Conservation (phyloP, 2,113 vertebrate genomes). For the Pagrus major region DNA sequence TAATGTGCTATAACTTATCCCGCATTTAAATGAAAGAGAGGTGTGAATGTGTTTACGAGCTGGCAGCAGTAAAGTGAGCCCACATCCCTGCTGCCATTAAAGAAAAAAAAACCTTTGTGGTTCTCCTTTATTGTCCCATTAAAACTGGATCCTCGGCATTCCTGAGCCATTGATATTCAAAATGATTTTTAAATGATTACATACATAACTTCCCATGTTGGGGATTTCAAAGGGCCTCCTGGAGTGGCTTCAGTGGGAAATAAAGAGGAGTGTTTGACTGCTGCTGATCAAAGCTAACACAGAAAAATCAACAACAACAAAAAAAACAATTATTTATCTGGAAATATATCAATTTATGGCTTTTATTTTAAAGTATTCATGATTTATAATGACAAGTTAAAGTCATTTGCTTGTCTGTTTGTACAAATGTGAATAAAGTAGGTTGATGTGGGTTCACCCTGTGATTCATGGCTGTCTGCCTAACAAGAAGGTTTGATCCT, state of each 20-base stretch:
- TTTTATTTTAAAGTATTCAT: not conserved
- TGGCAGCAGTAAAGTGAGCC: constrained; percentile 68
- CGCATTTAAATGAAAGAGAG: constrained; percentile 84
- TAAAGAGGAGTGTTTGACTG: constrained; percentile 46
- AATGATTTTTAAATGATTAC: constrained; percentile 74
- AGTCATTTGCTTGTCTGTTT: constrained; percentile 2
- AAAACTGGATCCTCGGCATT: constrained; percentile 78
- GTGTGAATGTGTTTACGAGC: constrained; percentile 85
- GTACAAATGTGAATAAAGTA: constrained; percentile 32
- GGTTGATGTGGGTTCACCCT: constrained; percentile 54
- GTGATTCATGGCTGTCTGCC: constrained; percentile 58
- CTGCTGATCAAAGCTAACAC: constrained; percentile 39
- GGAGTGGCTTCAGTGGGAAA: constrained; percentile 39
- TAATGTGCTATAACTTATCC: constrained; percentile 83
- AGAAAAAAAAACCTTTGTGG: constrained; percentile 70
- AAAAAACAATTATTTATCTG: not conserved
- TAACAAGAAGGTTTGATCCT: constrained; percentile 62
- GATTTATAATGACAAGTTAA: not conserved
- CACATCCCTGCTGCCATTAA: constrained; percentile 66
- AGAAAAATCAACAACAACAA: constrained; percentile 39
- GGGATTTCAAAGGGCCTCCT: constrained; percentile 58
- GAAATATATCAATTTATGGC: not conserved
- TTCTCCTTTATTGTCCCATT: constrained; percentile 81
- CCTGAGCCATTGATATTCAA: constrained; percentile 73
- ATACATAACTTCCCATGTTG: constrained; percentile 69